Percentiles rank a stretch among this genome's conserved stretches.
phyloP scores from a whole-genome alignment of 2,888 invertebrate species.

The Andrena dorsata region DNA sequence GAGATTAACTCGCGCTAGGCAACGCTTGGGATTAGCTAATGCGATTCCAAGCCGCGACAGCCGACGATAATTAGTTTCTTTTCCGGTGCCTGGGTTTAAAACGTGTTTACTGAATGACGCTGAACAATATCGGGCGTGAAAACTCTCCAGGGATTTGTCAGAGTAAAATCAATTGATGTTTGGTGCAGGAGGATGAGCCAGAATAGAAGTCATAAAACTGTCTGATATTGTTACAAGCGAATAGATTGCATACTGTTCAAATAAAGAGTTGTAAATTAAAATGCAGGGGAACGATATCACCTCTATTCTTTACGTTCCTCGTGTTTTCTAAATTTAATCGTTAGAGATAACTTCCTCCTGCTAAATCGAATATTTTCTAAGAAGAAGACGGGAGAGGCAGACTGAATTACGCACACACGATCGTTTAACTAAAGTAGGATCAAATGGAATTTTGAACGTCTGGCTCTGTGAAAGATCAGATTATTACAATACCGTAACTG shows the following conservation, averaged over 20 bases:
- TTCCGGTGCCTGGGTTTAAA: neutral
- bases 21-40: conserved; percentile 75
- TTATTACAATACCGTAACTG: conserved; percentile 33
- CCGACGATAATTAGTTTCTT: conserved; percentile 63
- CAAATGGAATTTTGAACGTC: conserved; percentile 41
- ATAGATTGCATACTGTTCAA: too few relatives aligned
- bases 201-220: too few relatives aligned
- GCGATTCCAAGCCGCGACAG: conserved; percentile 69
- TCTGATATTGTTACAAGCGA: too few relatives aligned
- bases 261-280: too few relatives aligned
- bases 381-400: neutral
- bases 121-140: neutral
- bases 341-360: neutral
- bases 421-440: conserved; percentile 12
- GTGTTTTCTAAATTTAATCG: too few relatives aligned
- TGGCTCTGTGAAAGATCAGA: conserved; percentile 32
- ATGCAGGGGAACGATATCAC: too few relatives aligned
- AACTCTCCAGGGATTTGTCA: neutral
- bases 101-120: neutral
- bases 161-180: neutral
- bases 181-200: too few relatives aligned
- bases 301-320: too few relatives aligned
- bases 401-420: neutral
- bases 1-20: conserved; percentile 78
- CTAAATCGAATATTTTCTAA: neutral